phyloP scores from a whole-genome alignment of 2,888 invertebrate species.

The Argynnis bischoffii region DNA sequence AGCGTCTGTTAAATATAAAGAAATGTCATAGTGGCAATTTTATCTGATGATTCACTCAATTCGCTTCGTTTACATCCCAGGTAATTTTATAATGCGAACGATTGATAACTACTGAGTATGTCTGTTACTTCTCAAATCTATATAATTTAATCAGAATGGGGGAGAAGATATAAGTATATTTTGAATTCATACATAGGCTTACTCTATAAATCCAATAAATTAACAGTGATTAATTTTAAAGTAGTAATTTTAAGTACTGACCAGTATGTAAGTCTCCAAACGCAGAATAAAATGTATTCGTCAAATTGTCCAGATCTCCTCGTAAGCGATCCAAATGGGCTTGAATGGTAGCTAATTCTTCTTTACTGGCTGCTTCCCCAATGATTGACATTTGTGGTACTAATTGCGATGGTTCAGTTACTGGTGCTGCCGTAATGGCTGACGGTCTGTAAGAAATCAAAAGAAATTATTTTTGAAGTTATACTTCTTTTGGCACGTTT shows the following conservation, averaged over 20 bases:
- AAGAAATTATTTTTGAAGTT: too few species aligned
- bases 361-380: conserved; percentile 34
- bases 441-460: conserved; percentile 17
- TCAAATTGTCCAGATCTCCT: conserved; percentile 52
- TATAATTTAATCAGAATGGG: too few species aligned
- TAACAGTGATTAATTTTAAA: not conserved
- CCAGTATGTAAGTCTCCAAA: conserved; percentile 41
- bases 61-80: not conserved
- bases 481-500: too few species aligned
- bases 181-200: too few species aligned
- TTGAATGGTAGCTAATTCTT: conserved; percentile 46
- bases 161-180: too few species aligned
- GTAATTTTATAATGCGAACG: not conserved
- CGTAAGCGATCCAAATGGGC: conserved; percentile 46
- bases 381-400: not conserved
- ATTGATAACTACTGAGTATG: too few species aligned
- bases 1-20: not conserved
- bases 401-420: not conserved
- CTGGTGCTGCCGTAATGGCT: conserved; percentile 6
- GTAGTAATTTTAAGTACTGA: too few species aligned
- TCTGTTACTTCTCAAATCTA: too few species aligned
- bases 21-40: too few species aligned
- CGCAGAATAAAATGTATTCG: conserved; percentile 47
- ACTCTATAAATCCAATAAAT: not conserved
- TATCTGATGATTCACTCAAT: not conserved